Evolutionary conservation across 1,140 invertebrate species (phyloP).

Genomic region (Pogonognathellus flavescens): DNA sequence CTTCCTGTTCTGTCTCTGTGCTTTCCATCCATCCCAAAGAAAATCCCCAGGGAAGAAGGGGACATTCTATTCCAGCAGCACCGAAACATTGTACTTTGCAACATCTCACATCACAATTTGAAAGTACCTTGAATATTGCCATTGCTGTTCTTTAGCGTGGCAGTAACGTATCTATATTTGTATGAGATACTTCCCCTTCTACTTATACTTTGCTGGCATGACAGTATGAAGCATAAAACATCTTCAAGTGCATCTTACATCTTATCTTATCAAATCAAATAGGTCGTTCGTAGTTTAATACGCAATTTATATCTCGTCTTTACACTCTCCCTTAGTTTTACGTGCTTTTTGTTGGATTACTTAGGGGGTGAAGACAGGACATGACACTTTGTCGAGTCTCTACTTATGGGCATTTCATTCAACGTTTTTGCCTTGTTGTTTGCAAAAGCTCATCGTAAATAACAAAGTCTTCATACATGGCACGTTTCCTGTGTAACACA

Average conservation of each 20-base stretch:
- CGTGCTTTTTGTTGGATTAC: constrained; percentile 37
- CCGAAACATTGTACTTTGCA: constrained; percentile 42
- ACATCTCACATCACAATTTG: constrained; percentile 48
- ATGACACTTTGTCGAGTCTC: constrained; percentile 37
- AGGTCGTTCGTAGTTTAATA: constrained; percentile 47
- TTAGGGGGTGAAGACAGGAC: constrained; percentile 26
- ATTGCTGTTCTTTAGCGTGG: constrained; percentile 32
- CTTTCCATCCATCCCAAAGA: constrained; percentile 35
- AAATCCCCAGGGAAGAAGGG: constrained; percentile 44
- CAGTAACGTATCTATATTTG: constrained; percentile 8
- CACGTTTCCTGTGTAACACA: constrained; percentile 46
- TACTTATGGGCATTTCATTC: constrained; percentile 29
- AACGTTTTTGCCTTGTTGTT: constrained; percentile 43
- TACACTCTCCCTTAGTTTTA: constrained; percentile 17
- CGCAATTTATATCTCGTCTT: constrained; percentile 46
- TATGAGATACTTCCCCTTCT: constrained; percentile 34
- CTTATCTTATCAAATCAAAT: constrained; percentile 50
- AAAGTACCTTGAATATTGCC: constrained; percentile 50
- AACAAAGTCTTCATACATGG: constrained; percentile 40
- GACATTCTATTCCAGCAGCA: constrained; percentile 46
- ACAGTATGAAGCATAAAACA: constrained; percentile 40
- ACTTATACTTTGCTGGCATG: constrained; percentile 8
- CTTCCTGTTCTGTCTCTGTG: constrained; percentile 14
- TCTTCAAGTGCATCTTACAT: constrained; percentile 46
- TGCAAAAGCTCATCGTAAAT: constrained; percentile 50